Base-by-base conservation (phyloP, 1,140 invertebrate genomes). In the Diabrotica virgifera region DNA sequence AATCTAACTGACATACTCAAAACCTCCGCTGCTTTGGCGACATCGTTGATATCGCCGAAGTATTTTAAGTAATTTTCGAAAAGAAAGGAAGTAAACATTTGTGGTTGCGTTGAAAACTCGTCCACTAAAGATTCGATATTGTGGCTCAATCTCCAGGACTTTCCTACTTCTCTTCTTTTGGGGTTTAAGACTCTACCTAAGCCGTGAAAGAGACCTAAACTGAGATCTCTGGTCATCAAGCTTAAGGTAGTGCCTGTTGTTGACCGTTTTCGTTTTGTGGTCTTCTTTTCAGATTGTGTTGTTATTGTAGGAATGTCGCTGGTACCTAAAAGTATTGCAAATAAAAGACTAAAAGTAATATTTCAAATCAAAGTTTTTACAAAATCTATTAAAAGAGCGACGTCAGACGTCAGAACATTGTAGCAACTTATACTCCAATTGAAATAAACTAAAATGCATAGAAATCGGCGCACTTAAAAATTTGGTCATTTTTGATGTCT, bases 161-260 rank as follows among this genome's bases (percentile, higher is more conserved):
- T 64, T 7, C 59, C 65, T 54, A 56, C 61, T 53, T 66, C 71
- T 63, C 77, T 83, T 85, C 87, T 83, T 84, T 90, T 92, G 14
- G 90, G 89, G 83, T 91, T 90, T 24, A 90, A 82, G 5, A 91
- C 87, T 73, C 87, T 81, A n/a, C 90, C 90, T 7, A 91, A 79
- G 0, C 86, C 87, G 80, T 91, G 90, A 71, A 91, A 81, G 64
- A 91, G 82, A 40, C 85, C 86, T 14, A 91, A 81, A 58, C 79
- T 85, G 76, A 90, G 86, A 76, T 89, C 88, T 70, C 87, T 84
- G 5, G 81, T 80, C 70, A 87, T 78, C 7, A 80, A 81, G 69
- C 82, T 80, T 37, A 86, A 78, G 67, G 80, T 82, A 35, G 24
- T 24, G 24, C 59, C 12, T 56, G 62, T 69, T 5, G 53, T 38